These are phyloP conservation scores for Nannospalax galili DNA, from an alignment of 2,113 vertebrate genomes.

Conservation along the genomic window DNA sequence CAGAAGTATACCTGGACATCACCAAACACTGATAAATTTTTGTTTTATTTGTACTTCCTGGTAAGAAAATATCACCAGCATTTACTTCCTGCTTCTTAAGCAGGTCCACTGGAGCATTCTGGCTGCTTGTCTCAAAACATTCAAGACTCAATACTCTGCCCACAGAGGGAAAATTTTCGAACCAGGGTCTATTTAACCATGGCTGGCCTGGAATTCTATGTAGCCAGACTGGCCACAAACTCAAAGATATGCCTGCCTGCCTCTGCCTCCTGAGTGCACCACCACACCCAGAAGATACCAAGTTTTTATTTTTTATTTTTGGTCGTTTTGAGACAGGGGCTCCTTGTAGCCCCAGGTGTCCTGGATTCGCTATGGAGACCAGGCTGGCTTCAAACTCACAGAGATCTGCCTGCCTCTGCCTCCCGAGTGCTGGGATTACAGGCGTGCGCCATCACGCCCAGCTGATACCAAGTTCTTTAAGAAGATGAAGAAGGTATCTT, in stretches of 20 bases:
- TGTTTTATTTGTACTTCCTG: slow-evolving; percentile 31
- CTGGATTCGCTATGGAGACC: not conserved
- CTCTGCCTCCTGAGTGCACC: too few relatives aligned
- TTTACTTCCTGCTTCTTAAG: not conserved
- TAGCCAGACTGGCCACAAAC: not conserved
- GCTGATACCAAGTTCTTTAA: not conserved
- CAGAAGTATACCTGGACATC: not conserved
- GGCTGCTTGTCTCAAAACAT: slow-evolving; percentile 10
- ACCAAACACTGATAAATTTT: not conserved
- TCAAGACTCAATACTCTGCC: not conserved
- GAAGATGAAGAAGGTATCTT: not conserved
- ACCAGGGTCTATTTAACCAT: too few relatives aligned
- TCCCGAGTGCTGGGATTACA: not conserved
- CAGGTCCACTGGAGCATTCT: not conserved
- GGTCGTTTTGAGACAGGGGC: not conserved
- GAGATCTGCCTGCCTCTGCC: not conserved
- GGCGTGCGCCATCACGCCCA: not conserved
- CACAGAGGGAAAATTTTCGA: not conserved
- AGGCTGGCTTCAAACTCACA: not conserved
- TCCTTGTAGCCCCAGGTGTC: not conserved
- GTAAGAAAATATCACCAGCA: not conserved
- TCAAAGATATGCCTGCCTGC: too few relatives aligned
- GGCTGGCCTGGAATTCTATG: not conserved
- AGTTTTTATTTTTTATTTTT: not conserved
- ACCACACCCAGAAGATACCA: too few relatives aligned